Percentiles rank a stretch among this genome's conserved stretches.
Evolutionary conservation across 2,113 vertebrate species (phyloP).

Genomic region (Nicator chloris): DNA sequence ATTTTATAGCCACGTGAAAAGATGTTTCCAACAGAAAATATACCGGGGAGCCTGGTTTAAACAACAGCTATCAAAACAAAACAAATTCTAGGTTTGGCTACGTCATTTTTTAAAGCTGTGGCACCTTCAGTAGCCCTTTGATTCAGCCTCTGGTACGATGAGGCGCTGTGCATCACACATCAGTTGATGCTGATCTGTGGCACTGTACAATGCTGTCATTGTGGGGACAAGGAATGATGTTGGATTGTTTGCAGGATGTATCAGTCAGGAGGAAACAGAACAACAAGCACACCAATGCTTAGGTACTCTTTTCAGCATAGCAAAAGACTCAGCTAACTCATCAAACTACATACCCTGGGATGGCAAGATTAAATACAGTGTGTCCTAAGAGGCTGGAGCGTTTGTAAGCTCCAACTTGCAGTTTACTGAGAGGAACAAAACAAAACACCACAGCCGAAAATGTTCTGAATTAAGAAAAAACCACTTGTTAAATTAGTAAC

Average conservation of each 20-base stretch:
- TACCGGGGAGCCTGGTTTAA: neutral
- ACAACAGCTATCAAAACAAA: neutral
- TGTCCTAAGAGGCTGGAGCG: neutral
- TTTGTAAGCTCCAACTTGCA: neutral
- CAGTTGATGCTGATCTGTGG: neutral
- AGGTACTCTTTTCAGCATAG: neutral
- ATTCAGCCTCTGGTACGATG: neutral
- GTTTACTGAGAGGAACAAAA: neutral
- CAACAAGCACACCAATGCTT: neutral
- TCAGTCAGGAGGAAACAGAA: slow-evolving; percentile 6
- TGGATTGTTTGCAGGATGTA: neutral
- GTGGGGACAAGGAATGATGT: neutral
- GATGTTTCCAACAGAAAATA: neutral
- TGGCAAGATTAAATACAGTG: neutral
- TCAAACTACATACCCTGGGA: neutral
- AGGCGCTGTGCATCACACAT: neutral
- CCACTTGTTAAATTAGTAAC: neutral
- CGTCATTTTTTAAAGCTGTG: neutral
- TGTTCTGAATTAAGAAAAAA: neutral
- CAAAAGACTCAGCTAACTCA: neutral
- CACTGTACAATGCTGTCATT: slow-evolving; percentile 40
- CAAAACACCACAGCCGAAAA: neutral
- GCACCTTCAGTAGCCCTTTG: neutral
- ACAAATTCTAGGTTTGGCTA: neutral
- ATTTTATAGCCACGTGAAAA: neutral